A percentile compares a stretch with the other conserved stretches of the same genome.
phyloP scores from a whole-genome alignment of 2,888 invertebrate species.

The Metacarcinus magister region DNA sequence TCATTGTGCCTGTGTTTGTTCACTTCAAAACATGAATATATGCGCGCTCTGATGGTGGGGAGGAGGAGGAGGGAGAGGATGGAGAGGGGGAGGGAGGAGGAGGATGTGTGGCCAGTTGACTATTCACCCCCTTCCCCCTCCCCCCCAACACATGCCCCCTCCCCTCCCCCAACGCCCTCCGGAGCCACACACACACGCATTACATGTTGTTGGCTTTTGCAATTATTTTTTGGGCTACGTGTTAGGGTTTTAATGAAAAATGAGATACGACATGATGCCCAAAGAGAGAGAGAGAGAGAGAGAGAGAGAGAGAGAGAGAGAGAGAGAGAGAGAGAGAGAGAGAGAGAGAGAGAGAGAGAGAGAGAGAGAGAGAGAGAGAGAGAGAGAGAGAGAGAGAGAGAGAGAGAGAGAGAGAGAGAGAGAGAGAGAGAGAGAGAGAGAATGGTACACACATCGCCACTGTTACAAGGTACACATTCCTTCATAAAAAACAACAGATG shows the following conservation, averaged over 20 bases:
- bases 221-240: constrained; percentile 13
- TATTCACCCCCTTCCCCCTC: neutral
- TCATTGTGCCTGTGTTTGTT: constrained; percentile 70
- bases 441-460: constrained; percentile 47
- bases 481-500: constrained; percentile 26
- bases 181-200: neutral
- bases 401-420: constrained; percentile 54
- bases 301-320: constrained; percentile 52
- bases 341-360: constrained; percentile 31
- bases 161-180: neutral
- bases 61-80: neutral
- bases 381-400: constrained; percentile 52
- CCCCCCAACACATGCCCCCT: neutral
- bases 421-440: constrained; percentile 34
- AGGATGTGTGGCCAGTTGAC: neutral
- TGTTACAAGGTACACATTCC: constrained; percentile 40
- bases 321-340: constrained; percentile 55
- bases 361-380: constrained; percentile 27
- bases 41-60: constrained; percentile 28
- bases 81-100: neutral
- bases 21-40: constrained; percentile 61
- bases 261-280: constrained; percentile 56
- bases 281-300: constrained; percentile 7
- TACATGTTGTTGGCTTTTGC: constrained; percentile 31
- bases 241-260: constrained; percentile 59